Evolutionary conservation across 2,888 invertebrate genomes (phyloP), one percentile per base, ranked within the genome.

Genomic region (Pristionchus arcanus): DNA sequence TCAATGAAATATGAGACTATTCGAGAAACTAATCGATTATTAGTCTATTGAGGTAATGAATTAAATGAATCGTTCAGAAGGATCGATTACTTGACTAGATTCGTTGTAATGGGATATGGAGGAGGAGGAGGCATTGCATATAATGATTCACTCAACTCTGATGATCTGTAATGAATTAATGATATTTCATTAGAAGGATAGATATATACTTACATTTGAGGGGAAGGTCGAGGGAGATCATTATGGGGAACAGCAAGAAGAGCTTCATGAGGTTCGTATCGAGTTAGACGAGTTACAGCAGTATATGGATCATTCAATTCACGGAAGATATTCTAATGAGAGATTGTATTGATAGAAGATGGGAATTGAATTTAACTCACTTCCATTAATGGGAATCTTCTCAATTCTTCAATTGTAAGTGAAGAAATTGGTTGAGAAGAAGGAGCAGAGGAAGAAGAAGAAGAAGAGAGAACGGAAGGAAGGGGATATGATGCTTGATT

Each of bases 301-400:
- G 53, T 42, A 31, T 31, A 74, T 31, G 74, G 25, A 59, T 63
- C 34, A 49, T 7, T 19, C 19, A 63, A 85, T n/a, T 85, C 85
- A 85, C 85, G 85, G 85, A 85, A 85, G 59, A 85, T 63, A 85
- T 85, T 85, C 85, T 85, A 63, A 85, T 31, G 21, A 4, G 59
- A 37, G n/a, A 59, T 4, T 21, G 34, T 4, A 15, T 13, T 19
- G 34, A 28, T 3, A 37, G 37, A 21, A 5, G 16, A 15, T 15
- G 15, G 5, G 16, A 34, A 34, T 34, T 15, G n/a, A 16, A 74
- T 19, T 16, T 0, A 37, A 19, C 34, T 21, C 21, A 74, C 85
- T 59, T 55, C 63, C 59, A 85, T 37, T 9, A 85, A 31, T 16
- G 85, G 85, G 63, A 85, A 85, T 55, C 85, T n/a, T 55, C 63